A percentile compares a stretch with the other conserved stretches of the same genome.
phyloP scores from a whole-genome alignment of 2,797 vertebrate species.

The Arnoldichthys spilopterus region DNA sequence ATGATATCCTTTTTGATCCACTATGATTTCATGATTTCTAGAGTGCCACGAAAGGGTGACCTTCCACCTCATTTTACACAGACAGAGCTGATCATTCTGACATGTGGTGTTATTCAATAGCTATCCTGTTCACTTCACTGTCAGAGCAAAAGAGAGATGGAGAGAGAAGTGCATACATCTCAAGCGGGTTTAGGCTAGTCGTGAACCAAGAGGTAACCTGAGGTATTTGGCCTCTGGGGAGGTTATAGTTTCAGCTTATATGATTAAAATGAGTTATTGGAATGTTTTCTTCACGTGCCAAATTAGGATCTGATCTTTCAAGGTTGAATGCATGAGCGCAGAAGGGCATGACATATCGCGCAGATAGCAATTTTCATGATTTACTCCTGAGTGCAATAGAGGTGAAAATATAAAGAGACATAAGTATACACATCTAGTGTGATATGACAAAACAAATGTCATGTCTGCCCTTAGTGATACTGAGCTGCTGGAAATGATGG shows the following conservation, averaged over 20 bases:
- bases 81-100: slow-evolving; percentile 29
- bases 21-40: slow-evolving; percentile 22
- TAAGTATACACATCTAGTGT: slow-evolving; percentile 10
- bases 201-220: slow-evolving; percentile 4
- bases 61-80: slow-evolving; percentile 27
- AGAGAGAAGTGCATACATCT: slow-evolving; percentile 5
- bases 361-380: slow-evolving; percentile 28
- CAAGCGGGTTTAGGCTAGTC: not conserved
- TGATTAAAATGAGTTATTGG: slow-evolving; percentile 32
- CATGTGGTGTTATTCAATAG: slow-evolving; percentile 23
- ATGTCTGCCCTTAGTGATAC: not conserved
- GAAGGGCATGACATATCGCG: slow-evolving; percentile 5
- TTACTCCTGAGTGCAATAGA: not conserved
- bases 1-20: slow-evolving; percentile 10
- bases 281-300: slow-evolving; percentile 21
- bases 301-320: slow-evolving; percentile 15
- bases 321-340: not conserved
- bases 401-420: slow-evolving; percentile 12
- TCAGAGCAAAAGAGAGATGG: slow-evolving; percentile 33
- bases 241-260: not conserved
- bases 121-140: slow-evolving; percentile 34
- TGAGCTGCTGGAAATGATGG: not conserved
- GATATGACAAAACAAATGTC: slow-evolving; percentile 24
- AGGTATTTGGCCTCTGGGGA: slow-evolving; percentile 15
- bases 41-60: slow-evolving; percentile 35